Base-by-base conservation (phyloP, 2,113 vertebrate species). In the Ivindomyrus marchei region DNA sequence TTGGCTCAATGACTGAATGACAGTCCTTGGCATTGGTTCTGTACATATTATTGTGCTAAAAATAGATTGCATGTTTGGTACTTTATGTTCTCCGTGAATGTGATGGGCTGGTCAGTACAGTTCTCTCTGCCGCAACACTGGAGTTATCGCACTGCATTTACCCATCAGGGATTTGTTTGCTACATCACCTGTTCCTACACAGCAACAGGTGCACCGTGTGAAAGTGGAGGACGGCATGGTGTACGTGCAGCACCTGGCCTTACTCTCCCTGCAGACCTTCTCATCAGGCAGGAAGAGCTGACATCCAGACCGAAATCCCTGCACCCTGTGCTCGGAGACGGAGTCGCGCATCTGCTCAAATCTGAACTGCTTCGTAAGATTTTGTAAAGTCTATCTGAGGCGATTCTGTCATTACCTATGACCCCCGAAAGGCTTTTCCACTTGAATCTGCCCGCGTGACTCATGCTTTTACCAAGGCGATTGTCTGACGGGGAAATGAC, bases 191-290 rank as follows among this genome's bases (percentile, higher is more conserved):
- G 91, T 2, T 88, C 58, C 90, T 90, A 91, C 91, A 42, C 91
- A 96, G 95, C 95, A 96, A 95, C 93, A 93, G 91, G 94, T 96
- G 85, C 93, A 95, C 89, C 93, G 95, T 91, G 94, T 95, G 87
- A 96, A 95, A 91, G 90, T 95, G 89, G 94, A 95, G 58, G 94
- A 95, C 2, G 94, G 92, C 77, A 93, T 91, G 15, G 94, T 96
- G 85, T 95, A 93, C 3, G 94, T 96, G 92, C 95, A 94, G 92
- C 95, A 96, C 15, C 11, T 39, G 36, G 91, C 91, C 87, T 88
- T n/a, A 90, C 95, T 96, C 17, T 95, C 94, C 17, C 74, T 96
- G 15, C 88, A 93, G 86, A 92, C 94, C 74, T 94, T 95, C 86
- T 91, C 92, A 50, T 88, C 50, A 1, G 90, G 89, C 87, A 21